Base-by-base conservation (phyloP, 2,888 invertebrate species). In the Zaprionus lineosus region DNA sequence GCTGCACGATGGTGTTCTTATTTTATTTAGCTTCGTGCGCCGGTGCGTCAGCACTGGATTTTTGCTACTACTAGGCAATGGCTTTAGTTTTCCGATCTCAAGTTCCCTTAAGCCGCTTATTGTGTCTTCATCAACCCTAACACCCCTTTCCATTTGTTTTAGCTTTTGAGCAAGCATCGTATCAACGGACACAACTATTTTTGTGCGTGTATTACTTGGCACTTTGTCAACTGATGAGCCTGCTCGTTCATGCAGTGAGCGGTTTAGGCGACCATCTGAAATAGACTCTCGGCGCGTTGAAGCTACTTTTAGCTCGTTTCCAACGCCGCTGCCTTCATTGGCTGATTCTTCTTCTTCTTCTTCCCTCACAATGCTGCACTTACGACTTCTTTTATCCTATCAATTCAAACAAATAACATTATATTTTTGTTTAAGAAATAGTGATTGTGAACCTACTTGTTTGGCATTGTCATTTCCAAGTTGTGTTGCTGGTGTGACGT, bases 271-370 rank as follows among this genome's bases (percentile, higher is more conserved):
- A 1, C 95, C 95, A 89, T 96, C 96, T 2, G 95, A 95, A 66
- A 95, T 92, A 33, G 95, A 95, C 48, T 95, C 95, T 12, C 95
- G 92, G 7, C 94, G 90, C 70, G 93, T 92, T 48, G 93, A 87
- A 3, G 91, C 89, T 41, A 90, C 88, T 59, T 90, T 91, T 57
- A 92, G 91, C 74, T 92, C 93, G 83, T 93, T 93, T 6, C 92
- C 91, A 12, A 92, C 92, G 9, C 60, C 70, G 18, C 78, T 61
- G 4, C 92, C 91, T 40, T 89, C 87, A 56, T 85, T 87, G 8
- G 88, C 91, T 76, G 95, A 96, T 84, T 97, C 97, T 86, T 97
- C 97, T 84, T 97, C 97, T 78, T 97, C 97, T 88, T 98, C 98
- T 87, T 96, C 96, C 77, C 96, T 95, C 14, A 97, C 97, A 82